Percentiles rank a stretch among this genome's conserved stretches.
phyloP scores from a whole-genome alignment of 2,113 vertebrate species.

The Macquaria ambigua region DNA sequence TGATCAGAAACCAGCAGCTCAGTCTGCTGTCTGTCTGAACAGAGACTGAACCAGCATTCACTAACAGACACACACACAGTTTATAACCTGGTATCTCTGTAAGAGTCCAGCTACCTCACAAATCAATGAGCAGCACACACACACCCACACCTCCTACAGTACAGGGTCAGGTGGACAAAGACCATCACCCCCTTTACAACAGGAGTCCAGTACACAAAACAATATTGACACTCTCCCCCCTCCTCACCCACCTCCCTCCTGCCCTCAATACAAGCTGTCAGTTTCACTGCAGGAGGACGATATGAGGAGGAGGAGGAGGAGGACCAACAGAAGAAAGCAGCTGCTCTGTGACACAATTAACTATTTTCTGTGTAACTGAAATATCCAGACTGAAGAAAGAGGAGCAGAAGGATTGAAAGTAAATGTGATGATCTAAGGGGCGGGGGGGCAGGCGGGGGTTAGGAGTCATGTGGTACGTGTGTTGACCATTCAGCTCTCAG shows the following conservation, averaged over 20 bases:
- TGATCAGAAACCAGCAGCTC: no score
- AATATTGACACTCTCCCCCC: conserved; percentile 31
- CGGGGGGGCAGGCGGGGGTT: no score
- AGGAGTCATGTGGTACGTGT: no score
- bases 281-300: conserved; percentile 29
- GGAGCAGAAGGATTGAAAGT: no score
- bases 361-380: no score
- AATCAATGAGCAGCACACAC: not conserved
- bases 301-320: not conserved
- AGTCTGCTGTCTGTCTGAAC: no score
- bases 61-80: not conserved
- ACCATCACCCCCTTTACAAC: not conserved
- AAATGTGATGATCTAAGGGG: no score
- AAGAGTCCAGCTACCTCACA: no score
- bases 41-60: no score
- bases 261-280: conserved; percentile 57
- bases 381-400: no score
- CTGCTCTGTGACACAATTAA: not conserved
- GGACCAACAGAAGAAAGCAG: not conserved
- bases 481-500: no score
- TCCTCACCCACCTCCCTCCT: not conserved
- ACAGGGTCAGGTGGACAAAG: conserved; percentile 27
- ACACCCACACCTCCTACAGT: conserved; percentile 2
- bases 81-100: no score
- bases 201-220: conserved; percentile 14